phyloP scores from a whole-genome alignment of 2,888 invertebrate genomes.

The Xestia xanthographa region DNA sequence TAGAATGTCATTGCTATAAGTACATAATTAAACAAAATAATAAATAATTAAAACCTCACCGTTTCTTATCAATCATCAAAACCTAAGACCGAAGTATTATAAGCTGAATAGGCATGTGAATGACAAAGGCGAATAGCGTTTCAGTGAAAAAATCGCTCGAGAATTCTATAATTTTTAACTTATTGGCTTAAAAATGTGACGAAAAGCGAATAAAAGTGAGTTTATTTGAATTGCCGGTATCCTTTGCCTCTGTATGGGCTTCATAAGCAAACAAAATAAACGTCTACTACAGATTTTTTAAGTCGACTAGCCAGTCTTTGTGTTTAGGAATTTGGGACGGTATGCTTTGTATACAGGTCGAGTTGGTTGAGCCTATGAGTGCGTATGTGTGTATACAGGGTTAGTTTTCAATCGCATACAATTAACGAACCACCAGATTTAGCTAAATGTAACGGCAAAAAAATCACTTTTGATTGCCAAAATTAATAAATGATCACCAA shows the following conservation, averaged over 20 bases:
- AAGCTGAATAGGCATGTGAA: conserved; percentile 47
- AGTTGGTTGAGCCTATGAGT: not conserved
- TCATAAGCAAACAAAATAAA: conserved; percentile 40
- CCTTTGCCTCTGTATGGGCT: conserved; percentile 19
- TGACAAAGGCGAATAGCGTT: conserved; percentile 50
- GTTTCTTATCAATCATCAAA: too few species aligned
- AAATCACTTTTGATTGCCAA: too few species aligned
- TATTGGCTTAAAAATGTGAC: conserved; percentile 26
- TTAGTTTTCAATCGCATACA: too few species aligned
- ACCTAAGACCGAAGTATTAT: too few species aligned
- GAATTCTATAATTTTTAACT: conserved; percentile 29
- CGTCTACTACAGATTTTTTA: conserved; percentile 42
- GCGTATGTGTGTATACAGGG: not conserved
- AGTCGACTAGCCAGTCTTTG: conserved; percentile 43
- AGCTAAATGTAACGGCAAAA: too few species aligned
- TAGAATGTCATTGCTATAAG: too few species aligned
- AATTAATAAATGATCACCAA: too few species aligned
- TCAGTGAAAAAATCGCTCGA: conserved; percentile 29
- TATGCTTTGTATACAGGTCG: conserved; percentile 49
- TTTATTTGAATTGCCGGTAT: conserved; percentile 8
- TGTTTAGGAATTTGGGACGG: conserved; percentile 47
- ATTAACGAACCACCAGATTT: too few species aligned
- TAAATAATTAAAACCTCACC: too few species aligned
- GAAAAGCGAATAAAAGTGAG: conserved; percentile 32
- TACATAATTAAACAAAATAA: too few species aligned